Evolutionary conservation across 2,888 invertebrate species (phyloP).

Genomic region (Megaustenia siamemsis): DNA sequence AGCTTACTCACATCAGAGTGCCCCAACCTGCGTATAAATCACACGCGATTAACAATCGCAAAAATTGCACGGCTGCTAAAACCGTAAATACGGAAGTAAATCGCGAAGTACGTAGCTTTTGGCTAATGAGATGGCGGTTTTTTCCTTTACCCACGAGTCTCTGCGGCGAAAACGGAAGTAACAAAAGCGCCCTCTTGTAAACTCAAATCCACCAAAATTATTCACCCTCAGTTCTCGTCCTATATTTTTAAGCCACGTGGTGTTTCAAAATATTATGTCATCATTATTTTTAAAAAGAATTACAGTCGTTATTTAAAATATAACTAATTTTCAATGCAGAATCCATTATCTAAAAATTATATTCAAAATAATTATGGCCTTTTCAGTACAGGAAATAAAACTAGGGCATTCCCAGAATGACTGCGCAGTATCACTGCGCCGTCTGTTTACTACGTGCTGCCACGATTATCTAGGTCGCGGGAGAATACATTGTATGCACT

Average conservation of each 20-base stretch:
- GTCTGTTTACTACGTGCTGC: not conserved
- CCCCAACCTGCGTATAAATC: not conserved
- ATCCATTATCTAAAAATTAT: too few relatives aligned
- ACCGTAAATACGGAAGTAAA: conserved; percentile 17
- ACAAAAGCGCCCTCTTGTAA: conserved; percentile 25
- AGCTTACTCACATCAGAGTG: conserved; percentile 1
- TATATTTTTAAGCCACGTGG: conserved; percentile 1
- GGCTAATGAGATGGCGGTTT: conserved; percentile 13
- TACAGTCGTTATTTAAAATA: too few relatives aligned
- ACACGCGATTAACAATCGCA: not conserved
- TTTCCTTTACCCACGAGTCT: conserved; percentile 23
- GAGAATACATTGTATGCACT: conserved; percentile 20
- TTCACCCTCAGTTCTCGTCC: not conserved
- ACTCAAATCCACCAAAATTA: not conserved
- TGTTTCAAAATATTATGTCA: not conserved
- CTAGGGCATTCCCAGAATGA: not conserved
- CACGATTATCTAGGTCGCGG: conserved; percentile 25
- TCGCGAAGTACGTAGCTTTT: conserved; percentile 13
- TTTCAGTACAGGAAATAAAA: not conserved
- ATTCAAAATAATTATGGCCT: too few relatives aligned
- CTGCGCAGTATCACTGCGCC: conserved; percentile 8
- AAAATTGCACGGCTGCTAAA: not conserved
- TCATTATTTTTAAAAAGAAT: not conserved
- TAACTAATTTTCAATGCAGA: too few relatives aligned
- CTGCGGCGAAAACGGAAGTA: conserved; percentile 23